phyloP scores from a whole-genome alignment of 2,113 vertebrate species.

The Hippopotamus amphibius region DNA sequence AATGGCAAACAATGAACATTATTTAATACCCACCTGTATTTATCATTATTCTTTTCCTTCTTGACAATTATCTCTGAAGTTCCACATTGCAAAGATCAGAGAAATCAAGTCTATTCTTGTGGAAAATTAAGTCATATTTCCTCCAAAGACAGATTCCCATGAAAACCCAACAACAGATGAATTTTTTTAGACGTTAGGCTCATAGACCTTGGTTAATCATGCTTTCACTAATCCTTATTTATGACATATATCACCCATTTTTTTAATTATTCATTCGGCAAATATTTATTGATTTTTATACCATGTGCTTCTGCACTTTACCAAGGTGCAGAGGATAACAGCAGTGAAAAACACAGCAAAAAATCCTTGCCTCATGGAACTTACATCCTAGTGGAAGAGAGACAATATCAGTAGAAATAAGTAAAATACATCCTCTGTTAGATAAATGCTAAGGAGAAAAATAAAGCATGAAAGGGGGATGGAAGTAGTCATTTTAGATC shows the following conservation, averaged over 20 bases:
- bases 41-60: slow-evolving; percentile 48
- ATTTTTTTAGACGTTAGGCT: not conserved
- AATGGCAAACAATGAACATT: slow-evolving; percentile 37
- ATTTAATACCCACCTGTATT: slow-evolving; percentile 49
- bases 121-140: slow-evolving; percentile 34
- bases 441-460: slow-evolving; percentile 41
- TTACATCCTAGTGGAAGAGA: not conserved
- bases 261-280: slow-evolving; percentile 21
- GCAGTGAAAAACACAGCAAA: not conserved
- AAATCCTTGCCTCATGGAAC: not conserved
- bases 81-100: slow-evolving; percentile 26
- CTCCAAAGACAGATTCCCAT: slow-evolving; percentile 26
- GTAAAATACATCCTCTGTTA: not conserved
- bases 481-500: slow-evolving; percentile 9
- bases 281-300: slow-evolving; percentile 28
- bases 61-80: slow-evolving; percentile 35
- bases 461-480: not conserved
- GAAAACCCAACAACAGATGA: not conserved
- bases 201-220: slow-evolving; percentile 21
- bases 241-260: not conserved
- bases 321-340: not conserved
- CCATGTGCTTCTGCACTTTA: not conserved
- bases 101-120: slow-evolving; percentile 2
- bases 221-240: slow-evolving; percentile 59
- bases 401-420: slow-evolving; percentile 29